A percentile compares a stretch with the other conserved stretches of the same genome.
Evolutionary conservation across 37 sponge, comb jelly and placozoan species (phyloP).

Genomic region (Hormiphora californensis): DNA sequence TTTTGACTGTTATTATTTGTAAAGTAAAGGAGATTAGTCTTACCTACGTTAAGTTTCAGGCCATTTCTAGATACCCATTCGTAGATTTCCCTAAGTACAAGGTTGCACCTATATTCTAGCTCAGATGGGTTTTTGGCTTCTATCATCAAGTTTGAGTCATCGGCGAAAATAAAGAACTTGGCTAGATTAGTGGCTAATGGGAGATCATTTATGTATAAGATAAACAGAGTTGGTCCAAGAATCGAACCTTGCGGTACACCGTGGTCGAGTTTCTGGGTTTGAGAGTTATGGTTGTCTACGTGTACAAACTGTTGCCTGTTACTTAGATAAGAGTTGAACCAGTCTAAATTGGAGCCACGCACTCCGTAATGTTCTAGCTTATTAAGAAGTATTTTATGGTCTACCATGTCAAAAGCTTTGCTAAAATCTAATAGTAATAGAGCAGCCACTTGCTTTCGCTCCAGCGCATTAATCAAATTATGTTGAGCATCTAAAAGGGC

Average conservation of each 20-base stretch:
- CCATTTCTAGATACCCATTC: neutral
- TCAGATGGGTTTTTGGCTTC: neutral
- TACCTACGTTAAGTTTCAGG: neutral
- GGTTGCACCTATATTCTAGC: neutral
- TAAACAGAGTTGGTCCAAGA: neutral
- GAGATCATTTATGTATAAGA: neutral
- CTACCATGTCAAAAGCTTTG: constrained; percentile 22
- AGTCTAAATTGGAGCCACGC: neutral
- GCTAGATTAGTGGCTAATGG: neutral
- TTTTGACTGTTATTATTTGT: neutral
- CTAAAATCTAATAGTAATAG: neutral
- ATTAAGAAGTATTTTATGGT: neutral
- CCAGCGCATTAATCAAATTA: neutral
- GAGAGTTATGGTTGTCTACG: neutral
- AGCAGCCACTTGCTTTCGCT: neutral
- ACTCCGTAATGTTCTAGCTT: constrained; percentile 11
- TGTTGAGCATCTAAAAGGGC: neutral
- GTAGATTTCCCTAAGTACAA: neutral
- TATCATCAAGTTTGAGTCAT: neutral
- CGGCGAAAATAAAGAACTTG: neutral
- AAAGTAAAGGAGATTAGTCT: neutral
- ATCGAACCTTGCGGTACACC: neutral
- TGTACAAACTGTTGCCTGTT: neutral
- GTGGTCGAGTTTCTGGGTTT: neutral
- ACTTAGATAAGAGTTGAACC: neutral